Conservation (phyloP, 1,140 invertebrate genomes). For the Philotrypesis tridentata region DNA sequence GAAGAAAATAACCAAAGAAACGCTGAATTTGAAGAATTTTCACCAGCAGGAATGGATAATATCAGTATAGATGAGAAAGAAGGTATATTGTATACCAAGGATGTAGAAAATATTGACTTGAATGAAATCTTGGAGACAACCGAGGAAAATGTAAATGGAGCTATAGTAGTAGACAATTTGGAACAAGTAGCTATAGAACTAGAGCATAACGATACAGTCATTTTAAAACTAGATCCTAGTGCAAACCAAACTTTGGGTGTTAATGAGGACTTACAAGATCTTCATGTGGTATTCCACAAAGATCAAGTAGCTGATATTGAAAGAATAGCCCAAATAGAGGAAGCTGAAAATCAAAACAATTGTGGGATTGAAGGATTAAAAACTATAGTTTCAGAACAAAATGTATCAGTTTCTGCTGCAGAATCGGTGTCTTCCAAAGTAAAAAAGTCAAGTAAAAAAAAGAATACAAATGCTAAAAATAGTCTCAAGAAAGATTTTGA, state of each 20-base stretch:
- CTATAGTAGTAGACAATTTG: not conserved
- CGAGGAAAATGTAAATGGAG: not conserved
- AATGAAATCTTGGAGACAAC: not conserved
- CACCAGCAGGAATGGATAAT: constrained; percentile 37
- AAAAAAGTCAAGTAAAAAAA: not conserved
- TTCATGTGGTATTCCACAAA: constrained; percentile 13
- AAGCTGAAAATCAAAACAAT: not conserved
- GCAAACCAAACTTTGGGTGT: not conserved
- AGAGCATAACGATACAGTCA: not conserved
- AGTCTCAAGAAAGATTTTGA: not conserved
- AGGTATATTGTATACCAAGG: not conserved
- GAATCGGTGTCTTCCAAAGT: constrained; percentile 1
- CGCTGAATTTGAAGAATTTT: constrained; percentile 1
- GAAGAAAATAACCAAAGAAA: not conserved
- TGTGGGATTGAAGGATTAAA: not conserved
- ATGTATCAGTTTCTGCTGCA: not conserved
- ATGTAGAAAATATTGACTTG: not conserved
- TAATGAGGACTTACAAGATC: constrained; percentile 1
- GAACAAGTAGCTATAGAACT: constrained; percentile 2
- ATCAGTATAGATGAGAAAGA: not conserved
- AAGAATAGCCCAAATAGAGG: not conserved
- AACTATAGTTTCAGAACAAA: constrained; percentile 4
- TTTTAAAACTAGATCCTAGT: not conserved
- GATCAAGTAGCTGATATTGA: constrained; percentile 4
- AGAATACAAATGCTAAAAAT: not conserved